Evolutionary conservation across 2,113 vertebrate genomes (phyloP).

Genomic region (Dermatemys mawii): DNA sequence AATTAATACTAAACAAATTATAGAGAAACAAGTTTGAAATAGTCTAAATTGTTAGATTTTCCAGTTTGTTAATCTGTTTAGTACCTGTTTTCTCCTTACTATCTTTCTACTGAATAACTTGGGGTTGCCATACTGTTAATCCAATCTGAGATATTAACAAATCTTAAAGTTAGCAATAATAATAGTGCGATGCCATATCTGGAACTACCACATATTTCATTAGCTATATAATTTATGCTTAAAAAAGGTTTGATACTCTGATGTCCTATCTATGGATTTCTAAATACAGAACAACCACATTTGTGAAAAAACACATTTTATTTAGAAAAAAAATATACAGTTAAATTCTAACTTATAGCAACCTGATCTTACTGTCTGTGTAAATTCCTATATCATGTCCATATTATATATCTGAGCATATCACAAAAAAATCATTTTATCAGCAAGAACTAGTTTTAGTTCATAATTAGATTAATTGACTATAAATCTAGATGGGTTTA

Average conservation of each 20-base stretch:
- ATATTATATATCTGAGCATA: too few relatives aligned
- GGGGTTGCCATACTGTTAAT: background rate
- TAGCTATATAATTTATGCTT: background rate
- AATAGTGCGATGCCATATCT: too few relatives aligned
- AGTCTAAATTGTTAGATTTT: background rate
- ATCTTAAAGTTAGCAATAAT: background rate
- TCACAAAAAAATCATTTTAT: too few relatives aligned
- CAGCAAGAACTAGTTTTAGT: too few relatives aligned
- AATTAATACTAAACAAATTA: background rate
- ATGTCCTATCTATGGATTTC: background rate
- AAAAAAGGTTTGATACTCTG: background rate
- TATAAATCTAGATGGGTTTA: too few relatives aligned
- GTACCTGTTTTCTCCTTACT: background rate
- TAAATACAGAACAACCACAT: background rate
- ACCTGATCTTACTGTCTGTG: too few relatives aligned
- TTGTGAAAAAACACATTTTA: background rate
- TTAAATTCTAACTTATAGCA: background rate
- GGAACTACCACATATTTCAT: too few relatives aligned
- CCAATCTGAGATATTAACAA: background rate
- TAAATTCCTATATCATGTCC: too few relatives aligned
- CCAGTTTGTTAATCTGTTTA: background rate
- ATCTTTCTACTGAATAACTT: background rate
- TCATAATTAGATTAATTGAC: too few relatives aligned
- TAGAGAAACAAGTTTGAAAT: background rate
- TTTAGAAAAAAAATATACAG: background rate